Evolutionary conservation across 2,797 vertebrate genomes (phyloP), one percentile per base, ranked within the genome.

Genomic region (Stomatorhinus walkeri): DNA sequence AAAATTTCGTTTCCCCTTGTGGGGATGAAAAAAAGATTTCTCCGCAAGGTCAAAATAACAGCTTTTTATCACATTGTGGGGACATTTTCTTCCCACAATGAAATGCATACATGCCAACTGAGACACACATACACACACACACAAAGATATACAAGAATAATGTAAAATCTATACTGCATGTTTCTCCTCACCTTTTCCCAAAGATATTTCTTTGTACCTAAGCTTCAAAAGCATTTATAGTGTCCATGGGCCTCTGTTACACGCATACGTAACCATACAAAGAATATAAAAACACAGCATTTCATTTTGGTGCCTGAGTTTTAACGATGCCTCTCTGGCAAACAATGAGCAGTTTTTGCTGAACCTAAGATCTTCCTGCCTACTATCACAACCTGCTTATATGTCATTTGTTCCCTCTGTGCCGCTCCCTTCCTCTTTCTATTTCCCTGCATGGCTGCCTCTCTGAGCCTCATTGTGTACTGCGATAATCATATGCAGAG

Each of bases 381-480:
- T 40, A 85, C 59, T 49, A 49, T 68, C 46, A 19, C 72, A 22
- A 43, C 48, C 72, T 51, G 48, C 72, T 88, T 83, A 56, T 54
- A 40, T 52, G 5, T 56, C 72, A 43, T 51, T 16, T 4, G 10
- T 51, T 59, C 76, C n/a, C 4, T n/a, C 51, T 88, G 48, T 83
- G 32, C 16, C 12, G 22, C n/a, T 61, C 76, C 22, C 36, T 56
- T 32, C 32, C 87, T 81, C 51, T 72, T 46, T 76, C 46, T 32
- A 43, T 49, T 10, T 88, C 19, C 16, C 51, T 22, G 12, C 56
- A 59, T 48, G 40, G 46, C 61, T 76, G 61, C 22, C 61, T 88
- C 76, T 40, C 12, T 46, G 72, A 81, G 87, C 72, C 52, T 84
- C 36, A 84, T 88, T 88, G 88, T 83, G 52, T 16, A 32, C 22